phyloP scores from a whole-genome alignment of 2,113 vertebrate species.

The Nibea albiflora region DNA sequence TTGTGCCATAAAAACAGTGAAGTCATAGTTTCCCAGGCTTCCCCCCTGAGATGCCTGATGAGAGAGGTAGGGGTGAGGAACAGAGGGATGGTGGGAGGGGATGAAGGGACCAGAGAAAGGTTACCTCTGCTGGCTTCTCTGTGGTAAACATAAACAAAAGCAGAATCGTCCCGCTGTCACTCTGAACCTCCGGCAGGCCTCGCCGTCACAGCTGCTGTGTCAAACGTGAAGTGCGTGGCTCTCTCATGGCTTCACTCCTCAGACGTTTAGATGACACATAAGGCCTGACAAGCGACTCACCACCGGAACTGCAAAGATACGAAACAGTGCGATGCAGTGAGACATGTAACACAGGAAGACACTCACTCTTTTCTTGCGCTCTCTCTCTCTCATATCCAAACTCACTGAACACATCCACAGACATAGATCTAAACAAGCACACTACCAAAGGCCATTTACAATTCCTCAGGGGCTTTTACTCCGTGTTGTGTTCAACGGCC shows the following conservation, averaged over 20 bases:
- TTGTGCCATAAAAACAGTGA: constrained; percentile 86
- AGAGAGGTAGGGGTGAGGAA: constrained; percentile 27
- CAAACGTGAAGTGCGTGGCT: constrained; percentile 34
- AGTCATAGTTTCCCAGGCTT: constrained; percentile 87
- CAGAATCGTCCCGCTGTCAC: constrained; percentile 52
- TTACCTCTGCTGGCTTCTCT: constrained; percentile 50
- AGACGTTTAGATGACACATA: background rate
- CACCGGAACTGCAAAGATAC: background rate
- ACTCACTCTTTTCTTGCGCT: background rate
- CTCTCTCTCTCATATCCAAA: background rate
- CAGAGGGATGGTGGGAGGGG: constrained; percentile 52
- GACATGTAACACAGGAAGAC: constrained; percentile 16
- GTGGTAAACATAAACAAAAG: constrained; percentile 68
- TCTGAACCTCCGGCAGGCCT: constrained; percentile 23
- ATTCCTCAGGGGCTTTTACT: constrained; percentile 40
- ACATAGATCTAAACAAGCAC: constrained; percentile 15
- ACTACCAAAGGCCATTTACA: constrained; percentile 34
- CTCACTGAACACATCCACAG: constrained; percentile 12
- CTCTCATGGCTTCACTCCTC: constrained; percentile 5
- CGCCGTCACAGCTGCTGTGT: constrained; percentile 33
- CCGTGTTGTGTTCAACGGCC: constrained; percentile 39
- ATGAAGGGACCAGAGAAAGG: constrained; percentile 35
- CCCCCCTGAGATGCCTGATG: constrained; percentile 75
- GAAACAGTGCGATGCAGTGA: background rate
- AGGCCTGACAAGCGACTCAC: constrained; percentile 21